Evolutionary conservation across 2,797 vertebrate genomes (phyloP).

Genomic region (Craterocephalus amniculus): DNA sequence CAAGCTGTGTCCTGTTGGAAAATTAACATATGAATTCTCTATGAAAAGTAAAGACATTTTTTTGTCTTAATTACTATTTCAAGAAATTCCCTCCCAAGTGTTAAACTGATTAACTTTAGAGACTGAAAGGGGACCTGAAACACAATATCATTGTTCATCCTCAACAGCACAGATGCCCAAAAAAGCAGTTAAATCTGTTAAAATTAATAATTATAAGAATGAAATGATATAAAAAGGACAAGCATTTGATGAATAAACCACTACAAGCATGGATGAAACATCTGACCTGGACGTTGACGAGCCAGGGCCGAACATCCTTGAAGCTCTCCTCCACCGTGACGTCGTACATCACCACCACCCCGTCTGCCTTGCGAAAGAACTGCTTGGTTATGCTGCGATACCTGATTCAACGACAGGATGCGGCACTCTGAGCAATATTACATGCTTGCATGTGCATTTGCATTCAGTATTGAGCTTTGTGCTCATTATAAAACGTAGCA

Average conservation of each 20-base stretch:
- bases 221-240: background rate
- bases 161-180: background rate
- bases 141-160: background rate
- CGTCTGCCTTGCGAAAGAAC: slow-evolving; percentile 93
- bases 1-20: background rate
- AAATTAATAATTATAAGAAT: too few species aligned
- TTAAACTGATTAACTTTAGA: background rate
- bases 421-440: background rate
- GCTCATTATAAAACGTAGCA: background rate
- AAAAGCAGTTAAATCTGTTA: background rate
- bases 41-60: background rate
- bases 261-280: background rate
- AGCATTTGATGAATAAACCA: background rate
- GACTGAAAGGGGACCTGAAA: background rate
- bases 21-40: background rate
- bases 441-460: background rate
- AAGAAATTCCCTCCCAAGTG: background rate
- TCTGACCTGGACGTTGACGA: slow-evolving; percentile 88
- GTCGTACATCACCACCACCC: slow-evolving; percentile 91
- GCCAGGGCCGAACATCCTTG: slow-evolving; percentile 87
- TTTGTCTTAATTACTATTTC: background rate
- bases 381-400: slow-evolving; percentile 93
- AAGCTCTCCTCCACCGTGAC: slow-evolving; percentile 89
- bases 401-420: slow-evolving; percentile 64
- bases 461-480: background rate